Conservation (phyloP, 2,113 vertebrate genomes). For the Perognathus longimembris region DNA sequence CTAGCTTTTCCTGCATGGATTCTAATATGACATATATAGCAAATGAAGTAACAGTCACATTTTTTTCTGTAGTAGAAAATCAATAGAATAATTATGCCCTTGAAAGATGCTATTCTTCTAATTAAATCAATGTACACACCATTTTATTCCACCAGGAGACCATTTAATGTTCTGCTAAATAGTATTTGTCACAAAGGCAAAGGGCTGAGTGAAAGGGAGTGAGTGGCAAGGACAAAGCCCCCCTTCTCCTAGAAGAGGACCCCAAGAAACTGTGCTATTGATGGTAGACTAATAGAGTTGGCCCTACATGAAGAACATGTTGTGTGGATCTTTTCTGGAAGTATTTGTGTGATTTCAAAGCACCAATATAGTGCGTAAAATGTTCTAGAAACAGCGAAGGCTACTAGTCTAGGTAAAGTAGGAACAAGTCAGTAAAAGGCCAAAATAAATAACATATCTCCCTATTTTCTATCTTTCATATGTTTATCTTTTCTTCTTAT, state of each 20-base stretch:
- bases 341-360: background rate
- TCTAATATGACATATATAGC: background rate
- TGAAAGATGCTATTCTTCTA: background rate
- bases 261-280: background rate
- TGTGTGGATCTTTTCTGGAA: background rate
- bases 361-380: background rate
- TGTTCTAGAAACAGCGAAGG: constrained; percentile 15
- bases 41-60: constrained; percentile 33
- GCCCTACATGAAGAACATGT: background rate
- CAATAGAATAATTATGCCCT: background rate
- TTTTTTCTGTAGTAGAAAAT: constrained; percentile 33
- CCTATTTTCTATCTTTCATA: background rate
- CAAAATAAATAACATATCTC: background rate
- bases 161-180: background rate
- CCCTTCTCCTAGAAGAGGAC: background rate
- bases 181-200: constrained; percentile 5
- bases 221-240: background rate
- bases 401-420: background rate
- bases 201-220: background rate
- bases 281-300: background rate
- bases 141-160: constrained; percentile 29
- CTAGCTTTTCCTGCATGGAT: background rate
- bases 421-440: background rate
- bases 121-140: constrained; percentile 6
- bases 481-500: background rate